These are phyloP conservation scores for Acholoe squamosa DNA, from an alignment of 2,888 invertebrate genomes.

Conservation along the genomic window DNA sequence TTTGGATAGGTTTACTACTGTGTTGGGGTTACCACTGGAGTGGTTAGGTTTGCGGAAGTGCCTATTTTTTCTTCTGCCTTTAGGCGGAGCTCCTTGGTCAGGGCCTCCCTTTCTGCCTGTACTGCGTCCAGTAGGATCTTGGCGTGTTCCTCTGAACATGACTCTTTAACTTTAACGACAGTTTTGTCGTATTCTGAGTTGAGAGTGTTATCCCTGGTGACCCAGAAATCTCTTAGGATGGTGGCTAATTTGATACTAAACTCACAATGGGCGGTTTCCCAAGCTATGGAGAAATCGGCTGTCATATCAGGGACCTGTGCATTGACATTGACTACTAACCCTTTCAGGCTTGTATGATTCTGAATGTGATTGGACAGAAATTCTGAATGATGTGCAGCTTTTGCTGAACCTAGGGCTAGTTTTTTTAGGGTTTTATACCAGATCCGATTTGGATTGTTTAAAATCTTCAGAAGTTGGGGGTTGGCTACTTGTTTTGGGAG, in stretches of 20 bases:
- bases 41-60: no score
- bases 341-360: neutral
- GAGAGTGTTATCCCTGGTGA: neutral
- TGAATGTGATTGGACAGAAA: neutral
- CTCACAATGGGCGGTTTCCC: neutral
- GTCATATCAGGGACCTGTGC: neutral
- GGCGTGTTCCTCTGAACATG: neutral
- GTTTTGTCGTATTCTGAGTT: neutral
- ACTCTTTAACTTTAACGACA: neutral
- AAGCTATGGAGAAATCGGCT: neutral
- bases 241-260: neutral
- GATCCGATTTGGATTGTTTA: neutral
- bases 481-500: neutral
- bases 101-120: no score
- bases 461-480: neutral
- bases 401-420: neutral
- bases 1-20: no score
- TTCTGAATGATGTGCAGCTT: neutral
- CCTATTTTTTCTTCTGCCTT: no score
- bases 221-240: neutral
- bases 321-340: neutral
- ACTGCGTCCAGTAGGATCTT: neutral
- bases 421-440: slow-evolving; percentile 2
- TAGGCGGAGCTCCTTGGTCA: no score
- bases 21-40: no score